A percentile compares a stretch with the other conserved stretches of the same genome.
These are phyloP conservation scores for Meteorus colon DNA, from an alignment of 2,888 invertebrate species.

Conservation along the genomic window DNA sequence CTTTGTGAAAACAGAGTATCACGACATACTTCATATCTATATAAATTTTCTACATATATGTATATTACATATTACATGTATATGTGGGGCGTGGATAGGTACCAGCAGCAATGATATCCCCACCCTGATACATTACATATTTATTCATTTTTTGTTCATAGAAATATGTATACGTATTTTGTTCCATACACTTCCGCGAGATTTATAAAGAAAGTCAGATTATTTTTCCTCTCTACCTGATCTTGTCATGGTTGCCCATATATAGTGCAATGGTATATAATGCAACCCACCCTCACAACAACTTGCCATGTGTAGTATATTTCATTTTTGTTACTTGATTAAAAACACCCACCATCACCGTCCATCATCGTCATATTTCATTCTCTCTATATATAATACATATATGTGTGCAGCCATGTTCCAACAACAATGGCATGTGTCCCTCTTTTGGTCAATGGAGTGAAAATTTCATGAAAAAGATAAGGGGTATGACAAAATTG, in stretches of 20 bases:
- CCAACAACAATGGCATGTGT: constrained; percentile 26
- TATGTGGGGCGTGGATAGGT: background rate
- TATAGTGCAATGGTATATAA: constrained; percentile 11
- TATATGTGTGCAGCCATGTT: constrained; percentile 3
- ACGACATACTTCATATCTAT: constrained; percentile 20
- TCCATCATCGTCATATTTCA: background rate
- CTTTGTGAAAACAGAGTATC: constrained; percentile 26
- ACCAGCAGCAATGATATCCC: constrained; percentile 18
- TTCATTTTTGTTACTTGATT: constrained; percentile 28
- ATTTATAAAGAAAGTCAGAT: constrained; percentile 34
- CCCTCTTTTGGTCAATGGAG: no score
- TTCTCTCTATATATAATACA: constrained; percentile 16
- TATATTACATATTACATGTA: background rate
- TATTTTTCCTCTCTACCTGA: constrained; percentile 30
- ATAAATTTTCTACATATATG: background rate
- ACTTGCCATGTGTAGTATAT: constrained; percentile 14
- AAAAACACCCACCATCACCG: constrained; percentile 27
- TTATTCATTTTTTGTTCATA: background rate
- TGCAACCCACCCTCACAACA: constrained; percentile 4
- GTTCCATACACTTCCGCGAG: constrained; percentile 18
- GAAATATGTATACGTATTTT: background rate
- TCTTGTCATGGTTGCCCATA: constrained; percentile 21
- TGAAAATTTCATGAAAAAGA: no score
- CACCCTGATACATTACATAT: constrained; percentile 8
- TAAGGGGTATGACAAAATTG: no score